Evolutionary conservation across 2,888 invertebrate species (phyloP).

Genomic region (Creontiades dilutus): DNA sequence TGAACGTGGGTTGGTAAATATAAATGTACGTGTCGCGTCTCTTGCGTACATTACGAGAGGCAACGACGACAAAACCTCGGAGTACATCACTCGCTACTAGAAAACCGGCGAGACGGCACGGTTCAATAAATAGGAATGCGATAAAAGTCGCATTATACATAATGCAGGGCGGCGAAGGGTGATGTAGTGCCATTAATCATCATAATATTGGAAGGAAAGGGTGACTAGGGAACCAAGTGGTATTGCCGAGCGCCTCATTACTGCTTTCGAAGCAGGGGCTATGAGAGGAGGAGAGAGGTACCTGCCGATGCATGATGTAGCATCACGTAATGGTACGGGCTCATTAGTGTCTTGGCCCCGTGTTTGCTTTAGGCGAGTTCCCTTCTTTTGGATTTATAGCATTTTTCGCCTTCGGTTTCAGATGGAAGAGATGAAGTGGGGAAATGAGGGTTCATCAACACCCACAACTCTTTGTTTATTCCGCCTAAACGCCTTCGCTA

Average conservation of each 20-base stretch:
- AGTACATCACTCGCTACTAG: conserved; percentile 10
- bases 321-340: conserved; percentile 62
- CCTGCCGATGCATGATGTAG: conserved; percentile 68
- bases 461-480: conserved; percentile 65
- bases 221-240: conserved; percentile 14
- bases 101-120: conserved; percentile 35
- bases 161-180: conserved; percentile 63
- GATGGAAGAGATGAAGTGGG: conserved; percentile 24
- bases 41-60: neutral
- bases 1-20: neutral
- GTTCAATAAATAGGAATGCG: conserved; percentile 58
- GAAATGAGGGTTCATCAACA: conserved; percentile 65
- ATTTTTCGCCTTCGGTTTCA: conserved; percentile 49
- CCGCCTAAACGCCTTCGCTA: conserved; percentile 62
- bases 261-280: conserved; percentile 37
- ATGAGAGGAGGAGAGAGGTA: conserved; percentile 21
- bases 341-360: conserved; percentile 68
- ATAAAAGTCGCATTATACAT: conserved; percentile 70
- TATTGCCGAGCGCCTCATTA: conserved; percentile 61
- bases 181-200: conserved; percentile 68
- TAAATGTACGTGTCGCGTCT: conserved; percentile 8
- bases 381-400: conserved; percentile 62
- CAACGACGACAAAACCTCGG: neutral
- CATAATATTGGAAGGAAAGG: conserved; percentile 64
- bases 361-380: conserved; percentile 68